Conservation (phyloP, 2,797 vertebrate genomes). For the Lacerta viridis region DNA sequence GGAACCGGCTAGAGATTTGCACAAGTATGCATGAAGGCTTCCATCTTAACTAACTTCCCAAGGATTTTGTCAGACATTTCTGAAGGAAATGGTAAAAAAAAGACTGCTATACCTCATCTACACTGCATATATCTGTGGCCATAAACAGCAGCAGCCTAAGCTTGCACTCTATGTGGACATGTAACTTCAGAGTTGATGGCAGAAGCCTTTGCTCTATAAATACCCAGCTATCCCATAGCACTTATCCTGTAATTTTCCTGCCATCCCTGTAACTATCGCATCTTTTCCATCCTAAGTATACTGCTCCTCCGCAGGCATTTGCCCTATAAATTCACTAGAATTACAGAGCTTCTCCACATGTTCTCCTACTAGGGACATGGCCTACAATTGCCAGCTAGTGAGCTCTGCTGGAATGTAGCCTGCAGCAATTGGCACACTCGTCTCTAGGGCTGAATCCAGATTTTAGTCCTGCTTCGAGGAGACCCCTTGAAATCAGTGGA, state of each 20-base stretch:
- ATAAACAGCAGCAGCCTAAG: background rate
- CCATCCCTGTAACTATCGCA: background rate
- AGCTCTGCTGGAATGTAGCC: background rate
- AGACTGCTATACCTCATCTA: background rate
- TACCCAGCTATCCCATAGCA: background rate
- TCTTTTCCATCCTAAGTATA: background rate
- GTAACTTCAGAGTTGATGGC: background rate
- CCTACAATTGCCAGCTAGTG: background rate
- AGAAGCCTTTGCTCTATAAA: slow-evolving; percentile 6
- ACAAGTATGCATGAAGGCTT: background rate
- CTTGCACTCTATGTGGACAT: background rate
- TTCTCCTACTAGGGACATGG: background rate
- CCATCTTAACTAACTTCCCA: background rate
- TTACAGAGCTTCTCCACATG: background rate
- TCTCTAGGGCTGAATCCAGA: background rate
- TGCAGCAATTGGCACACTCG: background rate
- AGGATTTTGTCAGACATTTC: background rate
- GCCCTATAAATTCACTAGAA: background rate
- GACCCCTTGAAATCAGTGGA: background rate
- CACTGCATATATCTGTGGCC: background rate
- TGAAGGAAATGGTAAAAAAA: background rate
- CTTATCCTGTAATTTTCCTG: slow-evolving; percentile 10
- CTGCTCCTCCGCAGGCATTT: background rate
- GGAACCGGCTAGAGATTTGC: background rate
- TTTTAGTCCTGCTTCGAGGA: background rate